Base-by-base conservation (phyloP, 1,140 invertebrate genomes). In the Conus betulinus region DNA sequence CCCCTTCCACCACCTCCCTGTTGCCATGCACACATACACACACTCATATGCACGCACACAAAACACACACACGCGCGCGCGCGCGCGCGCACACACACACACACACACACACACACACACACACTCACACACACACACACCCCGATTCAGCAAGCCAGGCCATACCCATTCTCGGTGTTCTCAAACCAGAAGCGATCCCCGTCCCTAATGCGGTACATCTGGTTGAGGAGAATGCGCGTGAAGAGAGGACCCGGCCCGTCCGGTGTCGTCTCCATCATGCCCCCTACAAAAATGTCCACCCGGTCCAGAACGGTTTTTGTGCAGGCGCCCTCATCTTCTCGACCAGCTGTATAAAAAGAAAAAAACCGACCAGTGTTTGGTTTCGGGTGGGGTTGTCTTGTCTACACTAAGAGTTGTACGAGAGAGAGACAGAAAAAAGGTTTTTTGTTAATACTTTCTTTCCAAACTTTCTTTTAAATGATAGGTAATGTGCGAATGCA, bases 101-200 rank as follows among this genome's bases (percentile, higher is more conserved):
- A 60, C 8, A 60, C 8, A 60, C 8, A 60, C 57, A n/a, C 8
- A 60, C 8, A 60, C 8, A 60, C 57, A 60, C 8, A n/a, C 8
- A 60, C 57, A 60, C 8, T 11, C 8, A 60, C 57, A 60, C 8
- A 60, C 8, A 60, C 57, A 60, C 8, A 60, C 8, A 60, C n/a
- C n/a, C n/a, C n/a, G 57, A 60, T 1, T 11, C 8, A 60, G 57
- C 15, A 8, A 60, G 17, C 11, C 13, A 1, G n/a, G 8, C 95
- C 96, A 96, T 95, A 98, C 97, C 97, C 98, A 94, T 98, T 99
- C 78, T 97, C 96, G n/a, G 96, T 96, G 94, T 99, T 99, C 96
- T 99, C 99, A 94, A 99, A 99, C 99, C 99, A 99, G 94, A 99
- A 99, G 88, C 99, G 96, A 95, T 99, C 99, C 0, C 98, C 97